Percentiles rank a stretch among this genome's conserved stretches.
phyloP scores from a whole-genome alignment of 2,797 vertebrate species.

The Lithobates sylvaticus region DNA sequence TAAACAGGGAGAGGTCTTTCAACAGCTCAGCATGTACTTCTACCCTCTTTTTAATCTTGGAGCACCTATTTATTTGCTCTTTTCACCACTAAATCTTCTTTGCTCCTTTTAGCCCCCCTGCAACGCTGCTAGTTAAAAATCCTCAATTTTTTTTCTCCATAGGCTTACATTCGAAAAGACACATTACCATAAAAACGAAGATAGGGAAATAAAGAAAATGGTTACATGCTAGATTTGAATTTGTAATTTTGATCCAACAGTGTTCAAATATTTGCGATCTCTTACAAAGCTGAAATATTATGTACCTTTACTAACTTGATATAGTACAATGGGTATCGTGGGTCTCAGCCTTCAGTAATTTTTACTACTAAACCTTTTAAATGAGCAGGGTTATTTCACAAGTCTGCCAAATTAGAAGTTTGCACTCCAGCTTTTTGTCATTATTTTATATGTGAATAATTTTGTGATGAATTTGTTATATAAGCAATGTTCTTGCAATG shows the following conservation, averaged over 20 bases:
- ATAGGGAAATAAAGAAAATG: conserved; percentile 71
- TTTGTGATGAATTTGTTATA: conserved; percentile 62
- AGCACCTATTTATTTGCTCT: conserved; percentile 97
- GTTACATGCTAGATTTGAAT: conserved; percentile 76
- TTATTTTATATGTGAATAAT: conserved; percentile 70
- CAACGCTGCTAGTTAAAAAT: conserved; percentile 84
- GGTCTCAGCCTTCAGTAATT: conserved; percentile 5
- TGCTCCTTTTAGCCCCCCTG: conserved; percentile 84
- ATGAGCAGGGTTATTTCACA: conserved; percentile 1
- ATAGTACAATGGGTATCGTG: conserved; percentile 28
- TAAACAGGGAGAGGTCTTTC: conserved; percentile 87
- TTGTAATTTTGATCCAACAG: conserved; percentile 73
- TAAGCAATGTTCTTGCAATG: conserved; percentile 64
- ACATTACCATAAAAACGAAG: conserved; percentile 83
- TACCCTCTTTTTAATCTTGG: conserved; percentile 92
- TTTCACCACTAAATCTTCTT: conserved; percentile 90
- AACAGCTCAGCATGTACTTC: conserved; percentile 87
- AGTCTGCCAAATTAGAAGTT: not conserved
- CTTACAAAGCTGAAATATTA: conserved; percentile 38
- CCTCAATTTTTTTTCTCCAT: conserved; percentile 80
- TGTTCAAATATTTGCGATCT: conserved; percentile 57
- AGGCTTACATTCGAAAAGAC: conserved; percentile 86
- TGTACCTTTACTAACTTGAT: conserved; percentile 37
- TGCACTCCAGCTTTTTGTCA: conserved; percentile 36
- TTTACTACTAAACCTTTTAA: conserved; percentile 22